Evolutionary conservation across 2,888 invertebrate species (phyloP), one percentile per base, ranked within the genome.

Genomic region (Erebia palarica): DNA sequence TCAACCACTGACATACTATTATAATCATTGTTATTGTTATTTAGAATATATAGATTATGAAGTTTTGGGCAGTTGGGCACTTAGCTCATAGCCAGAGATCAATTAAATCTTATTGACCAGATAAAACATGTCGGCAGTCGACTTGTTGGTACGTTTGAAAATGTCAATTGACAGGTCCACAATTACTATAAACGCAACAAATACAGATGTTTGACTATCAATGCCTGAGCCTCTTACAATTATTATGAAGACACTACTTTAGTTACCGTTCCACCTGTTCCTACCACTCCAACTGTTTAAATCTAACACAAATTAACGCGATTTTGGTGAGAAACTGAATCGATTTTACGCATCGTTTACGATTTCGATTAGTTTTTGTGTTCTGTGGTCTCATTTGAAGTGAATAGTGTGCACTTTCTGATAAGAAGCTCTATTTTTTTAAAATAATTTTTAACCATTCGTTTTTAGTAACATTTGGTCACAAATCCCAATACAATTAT

Each of bases 271-370:
- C 55, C n/a, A n/a, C n/a, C n/a, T n/a, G n/a, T n/a, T n/a, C n/a
- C n/a, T n/a, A 16, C 14, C n/a, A 42, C 51, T 65, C 53, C 53
- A 65, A 47, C 42, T 65, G 53, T 65, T 65, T 65, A 13, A 55
- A 65, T 42, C 16, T 55, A 16, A 13, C 36, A 16, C 42, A 53
- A 27, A 49, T 49, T 49, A 10, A 65, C 42, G 60, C 42, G 14
- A 63, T 63, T 63, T 63, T 21, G 63, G 49, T 18, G 42, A 27
- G 53, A 47, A 69, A 47, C 60, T 65, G 59, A 60, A 71, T 65
- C 59, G 58, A 68, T 71, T 60, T 69, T 65, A 36, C 60, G 44
- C 65, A 55, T n/a, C 65, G 47, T 44, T 68, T 27, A 53, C 71
- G 44, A 51, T 42, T 53, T 51, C 36, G 47, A 67, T 49, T 63